These are phyloP conservation scores for Alfaro cultratus DNA, from an alignment of 2,797 vertebrate genomes.

Conservation along the genomic window DNA sequence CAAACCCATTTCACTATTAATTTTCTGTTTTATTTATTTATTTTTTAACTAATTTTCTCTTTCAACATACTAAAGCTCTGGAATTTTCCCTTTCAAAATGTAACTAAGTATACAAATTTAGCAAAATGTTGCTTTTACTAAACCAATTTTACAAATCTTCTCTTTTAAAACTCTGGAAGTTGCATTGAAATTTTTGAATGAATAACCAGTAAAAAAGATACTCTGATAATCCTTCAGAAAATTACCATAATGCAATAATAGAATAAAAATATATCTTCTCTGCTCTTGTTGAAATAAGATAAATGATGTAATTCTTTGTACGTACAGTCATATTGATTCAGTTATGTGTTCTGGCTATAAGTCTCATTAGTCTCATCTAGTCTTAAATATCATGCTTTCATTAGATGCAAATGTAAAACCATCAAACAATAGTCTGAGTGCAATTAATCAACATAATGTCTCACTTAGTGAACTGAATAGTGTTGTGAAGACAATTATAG, in stretches of 20 bases:
- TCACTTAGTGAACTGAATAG: not conserved
- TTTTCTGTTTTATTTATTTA: not conserved
- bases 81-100: not conserved
- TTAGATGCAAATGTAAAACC: not conserved
- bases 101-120: no score
- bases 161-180: not conserved
- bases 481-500: not conserved
- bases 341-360: not conserved
- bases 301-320: not conserved
- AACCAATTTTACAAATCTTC: no score
- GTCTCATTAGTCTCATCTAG: not conserved
- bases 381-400: not conserved
- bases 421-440: not conserved
- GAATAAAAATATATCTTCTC: not conserved
- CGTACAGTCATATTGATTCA: not conserved
- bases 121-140: no score
- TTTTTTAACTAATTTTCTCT: no score
- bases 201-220: not conserved
- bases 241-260: not conserved
- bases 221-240: not conserved
- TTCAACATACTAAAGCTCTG: not conserved
- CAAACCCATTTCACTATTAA: not conserved
- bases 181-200: not conserved
- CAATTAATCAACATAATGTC: not conserved
- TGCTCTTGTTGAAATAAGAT: not conserved